Base-by-base conservation (phyloP, 2,797 vertebrate genomes). In the Eulemur mongoz region DNA sequence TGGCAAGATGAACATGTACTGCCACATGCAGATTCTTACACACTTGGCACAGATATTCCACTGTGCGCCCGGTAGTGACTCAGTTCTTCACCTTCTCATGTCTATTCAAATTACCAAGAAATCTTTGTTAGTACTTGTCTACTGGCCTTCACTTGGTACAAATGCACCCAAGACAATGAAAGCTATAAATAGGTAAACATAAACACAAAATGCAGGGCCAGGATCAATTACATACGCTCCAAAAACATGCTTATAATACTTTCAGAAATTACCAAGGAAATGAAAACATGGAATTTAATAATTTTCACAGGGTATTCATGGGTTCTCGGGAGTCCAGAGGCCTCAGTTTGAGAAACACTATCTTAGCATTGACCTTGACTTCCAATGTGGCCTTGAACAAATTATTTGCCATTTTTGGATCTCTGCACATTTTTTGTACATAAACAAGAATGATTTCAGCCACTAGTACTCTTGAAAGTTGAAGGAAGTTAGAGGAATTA, bases 51-150 rank as follows among this genome's bases (percentile, higher is more conserved):
- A 14, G 54, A 0, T 22, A 43, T 57, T 83, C 50, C 75, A 15
- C 92, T 7, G 32, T 27, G 83, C 61, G 43, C 63, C 61, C 5
- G 25, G 80, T 5, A 2, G 57, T 94, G 96, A 97, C 78, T 97
- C 90, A 93, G 2, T 57, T 65, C 84, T 94, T 84, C 65, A 48
- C 65, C 3, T 27, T 4, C 38, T 57, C 73, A n/a, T 48, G 38
- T 87, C 57, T 94, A 32, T 92, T 73, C 72, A 73, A 17, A 85
- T 69, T 82, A 40, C 59, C 63, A 61, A 79, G 84, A 93, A 89
- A 67, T 65, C 40, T 79, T 87, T 35, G 91, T 93, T 65, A 72
- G 50, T 20, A 75, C 93, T 82, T 27, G 94, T 65, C n/a, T 52
- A 30, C 72, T 48, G 76, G 52, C 59, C 61, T 93, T 80, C 52